Evolutionary conservation across 2,888 invertebrate species (phyloP), one percentile per base, ranked within the genome.

Genomic region (Cephus sareptanus): DNA sequence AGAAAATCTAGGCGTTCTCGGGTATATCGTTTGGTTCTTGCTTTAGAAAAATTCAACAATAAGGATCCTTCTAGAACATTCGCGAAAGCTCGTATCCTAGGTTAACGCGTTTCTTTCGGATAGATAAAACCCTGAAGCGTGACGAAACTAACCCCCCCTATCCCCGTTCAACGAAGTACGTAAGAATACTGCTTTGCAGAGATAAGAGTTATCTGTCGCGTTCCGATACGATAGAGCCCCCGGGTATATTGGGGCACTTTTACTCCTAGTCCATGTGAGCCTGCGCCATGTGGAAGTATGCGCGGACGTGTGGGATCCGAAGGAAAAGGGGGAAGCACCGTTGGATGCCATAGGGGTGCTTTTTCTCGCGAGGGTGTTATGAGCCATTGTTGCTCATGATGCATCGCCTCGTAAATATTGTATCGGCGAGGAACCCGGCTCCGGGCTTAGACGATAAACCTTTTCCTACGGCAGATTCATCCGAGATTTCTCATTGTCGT

Each of bases 321-420:
- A 68, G 75, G 34, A 69, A 69, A 34, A 37, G 77, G 56, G 74
- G 30, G 74, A 69, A 69, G 68, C 37, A 2, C 56, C 9, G 23
- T 56, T 56, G 9, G 77, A 70, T 56, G 76, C 76, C 73, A 68
- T 34, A 79, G 80, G 81, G 82, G 81, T 83, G 86, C 83, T 85
- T 86, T 88, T 87, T 88, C 87, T 85, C 80, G 83, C 84, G 83
- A 83, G 87, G 87, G 87, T 87, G 87, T 87, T 87, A 89, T 85
- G 87, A 88, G 86, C 89, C 87, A 90, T 91, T 91, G 91, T 91
- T 89, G 89, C 85, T 83, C 85, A 82, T 91, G 91, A 91, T 91
- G 88, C 90, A 91, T 91, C 89, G 89, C 88, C 90, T 90, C 90
- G 89, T 91, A 90, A 90, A 91, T 91, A 90, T 90, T 88, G 86